Conservation (phyloP, 2,888 invertebrate species). For the Synergus gifuensis region DNA sequence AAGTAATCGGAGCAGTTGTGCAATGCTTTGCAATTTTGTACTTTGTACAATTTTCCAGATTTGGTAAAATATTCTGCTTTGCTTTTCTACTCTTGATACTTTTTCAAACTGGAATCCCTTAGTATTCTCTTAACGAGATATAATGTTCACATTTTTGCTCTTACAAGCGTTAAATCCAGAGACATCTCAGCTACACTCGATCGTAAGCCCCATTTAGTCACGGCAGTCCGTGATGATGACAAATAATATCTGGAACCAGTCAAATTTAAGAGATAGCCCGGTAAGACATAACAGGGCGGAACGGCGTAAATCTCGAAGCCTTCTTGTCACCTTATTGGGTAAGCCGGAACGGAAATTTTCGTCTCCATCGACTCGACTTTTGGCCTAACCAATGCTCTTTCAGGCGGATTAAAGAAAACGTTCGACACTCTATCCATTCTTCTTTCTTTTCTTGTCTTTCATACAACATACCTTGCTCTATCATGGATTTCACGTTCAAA, state of each 20-base stretch:
- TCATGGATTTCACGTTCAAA: slow-evolving; percentile 32
- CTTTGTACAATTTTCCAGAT: too few relatives aligned
- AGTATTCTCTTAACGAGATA: slow-evolving; percentile 44
- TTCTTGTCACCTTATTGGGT: slow-evolving; percentile 54
- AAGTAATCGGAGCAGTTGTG: too few relatives aligned
- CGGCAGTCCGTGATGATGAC: slow-evolving; percentile 69
- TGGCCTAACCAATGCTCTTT: slow-evolving; percentile 51
- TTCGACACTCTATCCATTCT: slow-evolving; percentile 48
- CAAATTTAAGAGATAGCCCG: slow-evolving; percentile 62
- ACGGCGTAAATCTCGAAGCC: slow-evolving; percentile 71
- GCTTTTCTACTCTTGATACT: too few relatives aligned
- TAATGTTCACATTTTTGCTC: slow-evolving; percentile 54
- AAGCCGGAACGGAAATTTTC: slow-evolving; percentile 50
- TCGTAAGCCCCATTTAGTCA: slow-evolving; percentile 64
- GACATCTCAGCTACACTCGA: slow-evolving; percentile 48
- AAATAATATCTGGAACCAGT: slow-evolving; percentile 74
- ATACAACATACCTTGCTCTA: slow-evolving; percentile 41
- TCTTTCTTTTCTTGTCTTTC: slow-evolving; percentile 52
- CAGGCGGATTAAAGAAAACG: slow-evolving; percentile 64
- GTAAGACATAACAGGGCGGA: slow-evolving; percentile 63
- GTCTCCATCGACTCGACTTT: slow-evolving; percentile 57
- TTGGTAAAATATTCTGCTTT: too few relatives aligned
- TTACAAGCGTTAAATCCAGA: slow-evolving; percentile 45
- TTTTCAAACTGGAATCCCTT: too few relatives aligned
- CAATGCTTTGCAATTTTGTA: too few relatives aligned